A percentile compares a stretch with the other conserved stretches of the same genome.
phyloP scores from a whole-genome alignment of 2,797 vertebrate species.

The Lophotriccus pileatus region DNA sequence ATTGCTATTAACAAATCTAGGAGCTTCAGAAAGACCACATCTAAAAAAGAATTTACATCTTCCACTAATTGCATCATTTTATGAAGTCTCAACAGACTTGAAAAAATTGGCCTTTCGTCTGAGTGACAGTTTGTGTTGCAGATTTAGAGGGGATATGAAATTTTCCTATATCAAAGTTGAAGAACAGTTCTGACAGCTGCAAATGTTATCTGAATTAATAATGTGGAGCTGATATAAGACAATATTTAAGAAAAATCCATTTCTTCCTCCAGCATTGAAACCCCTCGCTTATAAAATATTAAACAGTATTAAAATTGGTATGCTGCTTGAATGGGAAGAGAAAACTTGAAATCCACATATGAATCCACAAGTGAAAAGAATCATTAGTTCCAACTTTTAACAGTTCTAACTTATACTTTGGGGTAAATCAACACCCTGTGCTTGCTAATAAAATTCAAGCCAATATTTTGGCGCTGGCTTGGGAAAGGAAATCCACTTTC shows the following conservation, averaged over 20 bases:
- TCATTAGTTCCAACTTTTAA: background rate
- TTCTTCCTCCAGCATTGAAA: background rate
- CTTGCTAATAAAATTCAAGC: background rate
- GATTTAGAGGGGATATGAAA: constrained; percentile 54
- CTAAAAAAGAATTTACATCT: constrained; percentile 33
- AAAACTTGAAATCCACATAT: background rate
- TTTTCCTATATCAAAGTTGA: constrained; percentile 50
- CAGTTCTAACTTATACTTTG: background rate
- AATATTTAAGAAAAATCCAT: constrained; percentile 27
- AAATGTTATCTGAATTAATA: constrained; percentile 51
- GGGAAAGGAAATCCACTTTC: background rate
- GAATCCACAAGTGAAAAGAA: background rate
- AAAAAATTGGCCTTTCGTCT: constrained; percentile 46
- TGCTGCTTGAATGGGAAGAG: background rate
- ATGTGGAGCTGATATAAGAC: constrained; percentile 13
- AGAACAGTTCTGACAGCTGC: constrained; percentile 50
- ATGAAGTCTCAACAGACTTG: constrained; percentile 44
- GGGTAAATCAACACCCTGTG: background rate
- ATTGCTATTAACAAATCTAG: constrained; percentile 18
- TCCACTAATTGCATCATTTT: constrained; percentile 62
- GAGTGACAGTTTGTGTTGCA: constrained; percentile 56
- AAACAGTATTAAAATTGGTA: constrained; percentile 8
- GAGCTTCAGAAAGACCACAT: constrained; percentile 43
- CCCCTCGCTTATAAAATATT: constrained; percentile 11
- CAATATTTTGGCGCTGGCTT: background rate